A percentile compares a stretch with the other conserved stretches of the same genome.
These are phyloP conservation scores for Glossophaga mutica DNA, from an alignment of 2,797 vertebrate genomes.

Conservation along the genomic window DNA sequence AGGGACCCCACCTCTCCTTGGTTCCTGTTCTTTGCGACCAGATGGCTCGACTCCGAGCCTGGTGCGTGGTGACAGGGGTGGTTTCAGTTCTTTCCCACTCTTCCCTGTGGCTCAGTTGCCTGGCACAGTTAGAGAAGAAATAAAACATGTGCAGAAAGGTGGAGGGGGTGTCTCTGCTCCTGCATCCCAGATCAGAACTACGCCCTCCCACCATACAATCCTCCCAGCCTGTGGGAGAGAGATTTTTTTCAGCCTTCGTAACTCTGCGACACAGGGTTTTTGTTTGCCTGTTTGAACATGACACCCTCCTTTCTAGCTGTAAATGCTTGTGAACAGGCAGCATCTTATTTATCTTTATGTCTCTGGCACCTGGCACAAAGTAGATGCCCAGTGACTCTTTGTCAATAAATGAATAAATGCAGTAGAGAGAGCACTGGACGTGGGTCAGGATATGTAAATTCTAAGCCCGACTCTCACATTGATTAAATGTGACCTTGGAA, in stretches of 20 bases:
- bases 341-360: not conserved
- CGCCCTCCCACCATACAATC: not conserved
- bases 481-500: conserved; percentile 37
- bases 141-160: not conserved
- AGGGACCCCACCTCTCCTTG: not conserved
- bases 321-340: not conserved
- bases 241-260: not conserved
- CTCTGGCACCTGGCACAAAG: not conserved
- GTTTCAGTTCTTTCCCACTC: not conserved
- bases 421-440: not conserved
- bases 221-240: not conserved
- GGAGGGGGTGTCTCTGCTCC: not conserved
- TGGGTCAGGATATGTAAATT: not conserved
- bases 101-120: not conserved
- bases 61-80: not conserved
- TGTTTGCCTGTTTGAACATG: not conserved
- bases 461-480: not conserved
- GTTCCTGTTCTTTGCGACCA: not conserved
- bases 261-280: not conserved
- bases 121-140: not conserved
- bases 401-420: not conserved
- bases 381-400: not conserved
- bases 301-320: not conserved
- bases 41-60: not conserved
- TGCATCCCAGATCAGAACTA: not conserved